phyloP scores from a whole-genome alignment of 1,140 invertebrate genomes.

The Drosophila murphyi region DNA sequence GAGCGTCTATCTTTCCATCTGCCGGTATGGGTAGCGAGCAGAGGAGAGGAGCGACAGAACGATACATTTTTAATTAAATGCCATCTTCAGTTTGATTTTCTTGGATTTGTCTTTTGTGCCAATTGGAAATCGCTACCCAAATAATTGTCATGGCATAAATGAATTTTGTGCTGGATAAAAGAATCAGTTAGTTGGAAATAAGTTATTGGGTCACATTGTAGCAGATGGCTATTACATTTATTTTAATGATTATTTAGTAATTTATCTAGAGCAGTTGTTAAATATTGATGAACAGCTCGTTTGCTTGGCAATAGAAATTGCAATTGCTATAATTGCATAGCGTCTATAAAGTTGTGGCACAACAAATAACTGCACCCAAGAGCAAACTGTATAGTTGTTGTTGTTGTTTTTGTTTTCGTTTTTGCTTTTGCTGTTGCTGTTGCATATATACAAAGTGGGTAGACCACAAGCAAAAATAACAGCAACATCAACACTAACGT shows the following conservation, averaged over 20 bases:
- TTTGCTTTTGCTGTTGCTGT: too few species aligned
- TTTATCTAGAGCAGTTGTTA: not conserved
- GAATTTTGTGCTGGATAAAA: not conserved
- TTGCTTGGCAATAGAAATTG: slow-evolving; percentile 50
- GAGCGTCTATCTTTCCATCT: not conserved
- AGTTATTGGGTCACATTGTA: not conserved
- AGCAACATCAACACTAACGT: slow-evolving; percentile 22
- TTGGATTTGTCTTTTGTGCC: slow-evolving; percentile 44
- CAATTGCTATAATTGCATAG: slow-evolving; percentile 74
- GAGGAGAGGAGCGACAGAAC: not conserved
- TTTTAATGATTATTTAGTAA: not conserved
- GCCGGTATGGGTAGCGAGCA: too few species aligned
- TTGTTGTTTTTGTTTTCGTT: slow-evolving; percentile 1
- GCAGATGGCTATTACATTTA: not conserved
- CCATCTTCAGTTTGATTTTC: slow-evolving; percentile 30
- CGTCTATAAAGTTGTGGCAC: slow-evolving; percentile 68
- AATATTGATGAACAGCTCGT: not conserved
- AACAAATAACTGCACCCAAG: slow-evolving; percentile 52
- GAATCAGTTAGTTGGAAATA: slow-evolving; percentile 27
- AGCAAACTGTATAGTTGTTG: slow-evolving; percentile 2
- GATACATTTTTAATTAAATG: slow-evolving; percentile 75
- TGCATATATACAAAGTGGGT: slow-evolving; percentile 49
- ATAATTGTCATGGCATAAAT: slow-evolving; percentile 55
- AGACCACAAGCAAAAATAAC: slow-evolving; percentile 38
- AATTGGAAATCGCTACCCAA: slow-evolving; percentile 45